Evolutionary conservation across 2,113 vertebrate genomes (phyloP).

Genomic region (Empidonax traillii): DNA sequence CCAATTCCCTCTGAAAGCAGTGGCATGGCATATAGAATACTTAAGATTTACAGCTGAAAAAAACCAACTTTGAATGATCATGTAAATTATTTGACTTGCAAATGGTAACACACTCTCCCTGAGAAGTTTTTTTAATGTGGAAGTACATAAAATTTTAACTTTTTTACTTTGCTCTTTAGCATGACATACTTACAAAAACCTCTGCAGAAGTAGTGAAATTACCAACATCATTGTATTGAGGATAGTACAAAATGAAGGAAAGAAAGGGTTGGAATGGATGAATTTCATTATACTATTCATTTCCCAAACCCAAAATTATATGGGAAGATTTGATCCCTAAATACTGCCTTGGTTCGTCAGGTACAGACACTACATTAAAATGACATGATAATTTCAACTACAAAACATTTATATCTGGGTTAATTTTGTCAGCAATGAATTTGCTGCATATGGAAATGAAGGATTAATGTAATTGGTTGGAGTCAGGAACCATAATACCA

Average conservation of each 20-base stretch:
- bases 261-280: not conserved
- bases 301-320: not conserved
- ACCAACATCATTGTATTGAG: not conserved
- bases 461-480: not conserved
- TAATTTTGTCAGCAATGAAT: not conserved
- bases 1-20: slow-evolving; percentile 50
- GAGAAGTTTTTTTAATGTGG: not conserved
- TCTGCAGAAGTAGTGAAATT: not conserved
- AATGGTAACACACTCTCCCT: not conserved
- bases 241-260: not conserved
- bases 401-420: not conserved
- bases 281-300: not conserved
- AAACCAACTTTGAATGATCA: not conserved
- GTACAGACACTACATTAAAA: not conserved
- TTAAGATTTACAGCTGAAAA: not conserved
- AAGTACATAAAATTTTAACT: not conserved
- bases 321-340: not conserved
- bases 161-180: not conserved
- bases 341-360: not conserved
- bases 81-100: not conserved
- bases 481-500: not conserved
- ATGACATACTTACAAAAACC: not conserved
- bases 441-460: not conserved
- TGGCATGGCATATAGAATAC: not conserved
- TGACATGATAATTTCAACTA: not conserved